Conservation (phyloP, 2,113 vertebrate species). For the Speoplatyrhinus poulsoni region DNA sequence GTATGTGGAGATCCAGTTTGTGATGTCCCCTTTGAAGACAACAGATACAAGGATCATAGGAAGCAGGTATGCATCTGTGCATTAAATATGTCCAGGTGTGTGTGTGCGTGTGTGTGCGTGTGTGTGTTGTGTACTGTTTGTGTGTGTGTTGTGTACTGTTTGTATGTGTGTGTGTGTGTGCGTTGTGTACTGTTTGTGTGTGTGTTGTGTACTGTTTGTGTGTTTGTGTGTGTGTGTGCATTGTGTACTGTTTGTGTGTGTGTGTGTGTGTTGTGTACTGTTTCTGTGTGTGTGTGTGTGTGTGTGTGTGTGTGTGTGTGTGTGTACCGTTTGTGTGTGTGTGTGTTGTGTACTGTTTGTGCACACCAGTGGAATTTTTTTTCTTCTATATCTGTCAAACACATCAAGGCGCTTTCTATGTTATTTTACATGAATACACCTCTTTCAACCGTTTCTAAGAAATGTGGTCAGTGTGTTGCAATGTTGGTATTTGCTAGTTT, state of each 20-base stretch:
- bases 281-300: not conserved
- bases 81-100: not conserved
- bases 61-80: conserved; percentile 17
- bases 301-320: conserved; percentile 2
- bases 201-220: no score
- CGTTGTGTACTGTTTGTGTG: not conserved
- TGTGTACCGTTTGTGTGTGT: no score
- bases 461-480: conserved; percentile 50
- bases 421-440: conserved; percentile 51
- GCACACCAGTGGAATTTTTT: not conserved
- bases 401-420: conserved; percentile 18
- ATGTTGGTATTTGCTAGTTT: conserved; percentile 39
- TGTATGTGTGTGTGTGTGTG: conserved; percentile 3
- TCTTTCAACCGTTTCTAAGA: conserved; percentile 39
- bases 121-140: not conserved
- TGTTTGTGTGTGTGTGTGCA: not conserved
- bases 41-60: not conserved
- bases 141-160: no score
- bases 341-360: no score
- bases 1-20: conserved; percentile 15
- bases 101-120: conserved; percentile 7
- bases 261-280: no score
- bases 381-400: conserved; percentile 7
- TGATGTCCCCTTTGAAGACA: conserved; percentile 27
- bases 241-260: not conserved